Percentiles rank a stretch among this genome's conserved stretches.
phyloP scores from a whole-genome alignment of 2,113 vertebrate genomes.

The Barnardius zonarius region DNA sequence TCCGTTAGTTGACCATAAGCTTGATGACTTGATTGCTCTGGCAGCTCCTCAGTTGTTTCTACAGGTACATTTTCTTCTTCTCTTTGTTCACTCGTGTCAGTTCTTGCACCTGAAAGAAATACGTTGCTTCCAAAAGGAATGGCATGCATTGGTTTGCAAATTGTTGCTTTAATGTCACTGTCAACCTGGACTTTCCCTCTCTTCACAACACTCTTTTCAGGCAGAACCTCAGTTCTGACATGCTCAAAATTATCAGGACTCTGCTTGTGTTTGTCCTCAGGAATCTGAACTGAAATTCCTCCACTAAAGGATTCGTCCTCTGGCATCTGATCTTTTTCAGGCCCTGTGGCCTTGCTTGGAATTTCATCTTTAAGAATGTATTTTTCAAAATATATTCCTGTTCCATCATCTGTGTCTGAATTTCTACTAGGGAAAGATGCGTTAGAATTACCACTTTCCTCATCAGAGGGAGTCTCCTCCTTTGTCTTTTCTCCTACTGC shows the following conservation, averaged over 20 bases:
- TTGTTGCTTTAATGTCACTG: slow-evolving; percentile 55
- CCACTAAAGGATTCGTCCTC: slow-evolving; percentile 31
- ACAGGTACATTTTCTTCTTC: slow-evolving; percentile 41
- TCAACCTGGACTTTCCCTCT: neutral
- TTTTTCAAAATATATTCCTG: slow-evolving; percentile 90
- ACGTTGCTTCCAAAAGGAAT: slow-evolving; percentile 72
- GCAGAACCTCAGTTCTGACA: neutral
- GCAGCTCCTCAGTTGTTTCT: slow-evolving; percentile 56
- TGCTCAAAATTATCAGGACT: neutral
- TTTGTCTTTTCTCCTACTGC: slow-evolving; percentile 78
- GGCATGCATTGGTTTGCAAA: slow-evolving; percentile 67
- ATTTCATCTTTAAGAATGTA: slow-evolving; percentile 90
- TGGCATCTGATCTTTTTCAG: slow-evolving; percentile 36
- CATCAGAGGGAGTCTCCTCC: slow-evolving; percentile 80
- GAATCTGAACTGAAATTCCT: slow-evolving; percentile 24
- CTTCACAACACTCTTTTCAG: neutral
- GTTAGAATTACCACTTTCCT: slow-evolving; percentile 82
- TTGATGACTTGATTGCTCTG: slow-evolving; percentile 46
- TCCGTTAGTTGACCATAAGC: neutral
- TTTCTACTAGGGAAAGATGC: slow-evolving; percentile 79
- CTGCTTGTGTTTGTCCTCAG: slow-evolving; percentile 1
- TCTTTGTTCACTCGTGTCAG: slow-evolving; percentile 28
- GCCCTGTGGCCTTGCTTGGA: slow-evolving; percentile 53
- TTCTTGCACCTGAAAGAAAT: slow-evolving; percentile 12
- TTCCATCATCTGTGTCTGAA: slow-evolving; percentile 84